A percentile compares a stretch with the other conserved stretches of the same genome.
Conservation (phyloP, 92 coral and sea anemone species). For the Metridium senile region DNA sequence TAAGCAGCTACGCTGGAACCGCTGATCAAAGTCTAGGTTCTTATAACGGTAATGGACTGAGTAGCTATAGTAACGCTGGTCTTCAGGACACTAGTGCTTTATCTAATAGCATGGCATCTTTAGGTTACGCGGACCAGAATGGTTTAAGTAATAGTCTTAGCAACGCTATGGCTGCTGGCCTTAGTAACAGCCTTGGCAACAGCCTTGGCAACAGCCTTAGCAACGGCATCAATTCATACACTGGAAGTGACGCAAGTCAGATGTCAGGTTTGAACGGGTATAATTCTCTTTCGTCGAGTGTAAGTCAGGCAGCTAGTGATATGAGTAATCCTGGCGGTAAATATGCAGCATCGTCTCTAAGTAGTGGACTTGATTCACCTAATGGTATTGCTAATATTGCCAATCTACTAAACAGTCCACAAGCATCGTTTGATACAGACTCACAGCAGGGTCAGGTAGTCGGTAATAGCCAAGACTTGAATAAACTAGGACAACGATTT, state of each 20-base stretch:
- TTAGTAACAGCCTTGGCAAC: constrained; percentile 10
- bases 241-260: constrained; percentile 16
- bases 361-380: constrained; percentile 39
- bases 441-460: constrained; percentile 14
- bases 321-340: constrained; percentile 22
- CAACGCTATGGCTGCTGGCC: constrained; percentile 6
- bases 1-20: constrained; percentile 11
- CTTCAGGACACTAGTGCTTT: not conserved
- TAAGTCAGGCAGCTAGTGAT: constrained; percentile 11
- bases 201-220: constrained; percentile 6
- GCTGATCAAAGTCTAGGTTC: constrained; percentile 10
- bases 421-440: constrained; percentile 41
- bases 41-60: constrained; percentile 10
- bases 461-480: constrained; percentile 6
- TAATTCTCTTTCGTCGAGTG: constrained; percentile 12
- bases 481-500: constrained; percentile 27
- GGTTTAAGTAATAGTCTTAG: constrained; percentile 24
- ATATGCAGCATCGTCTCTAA: constrained; percentile 20
- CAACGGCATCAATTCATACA: constrained; percentile 7
- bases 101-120: not conserved
- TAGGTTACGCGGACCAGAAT: not conserved
- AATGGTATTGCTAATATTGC: constrained; percentile 46
- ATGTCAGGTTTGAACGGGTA: constrained; percentile 7
- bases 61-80: constrained; percentile 29
- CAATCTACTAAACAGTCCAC: constrained; percentile 30